Conservation (phyloP, 1,140 invertebrate species). For the Nasonia vitripennis region DNA sequence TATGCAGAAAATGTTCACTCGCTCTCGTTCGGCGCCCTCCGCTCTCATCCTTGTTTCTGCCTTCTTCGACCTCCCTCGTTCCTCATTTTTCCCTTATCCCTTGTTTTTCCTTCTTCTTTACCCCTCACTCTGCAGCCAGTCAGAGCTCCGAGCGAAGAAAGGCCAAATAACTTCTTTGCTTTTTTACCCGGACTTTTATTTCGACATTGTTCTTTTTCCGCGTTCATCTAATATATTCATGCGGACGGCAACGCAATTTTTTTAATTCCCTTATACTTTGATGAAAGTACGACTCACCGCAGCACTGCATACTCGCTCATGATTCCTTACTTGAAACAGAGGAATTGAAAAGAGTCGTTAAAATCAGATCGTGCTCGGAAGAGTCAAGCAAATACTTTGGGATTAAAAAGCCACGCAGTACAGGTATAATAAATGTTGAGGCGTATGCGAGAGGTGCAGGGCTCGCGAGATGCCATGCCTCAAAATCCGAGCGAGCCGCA, state of each 20-base stretch:
- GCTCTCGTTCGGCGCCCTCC: neutral
- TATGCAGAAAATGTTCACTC: constrained; percentile 29
- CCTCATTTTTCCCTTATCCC: constrained; percentile 23
- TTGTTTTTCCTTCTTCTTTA: constrained; percentile 8
- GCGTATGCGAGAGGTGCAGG: no score
- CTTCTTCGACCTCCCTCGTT: constrained; percentile 12
- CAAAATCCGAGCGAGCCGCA: constrained; percentile 47
- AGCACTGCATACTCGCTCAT: no score
- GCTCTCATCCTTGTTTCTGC: neutral
- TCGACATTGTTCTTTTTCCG: neutral
- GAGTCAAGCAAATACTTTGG: neutral
- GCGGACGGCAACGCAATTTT: neutral
- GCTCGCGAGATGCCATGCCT: constrained; percentile 20
- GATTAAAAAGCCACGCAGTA: no score
- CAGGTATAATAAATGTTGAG: no score
- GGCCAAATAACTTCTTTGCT: neutral
- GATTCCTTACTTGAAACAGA: neutral
- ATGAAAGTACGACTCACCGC: neutral
- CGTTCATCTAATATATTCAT: neutral
- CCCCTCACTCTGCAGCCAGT: neutral
- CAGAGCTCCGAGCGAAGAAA: neutral
- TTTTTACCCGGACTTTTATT: neutral
- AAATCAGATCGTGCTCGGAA: neutral
- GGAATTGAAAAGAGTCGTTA: no score
- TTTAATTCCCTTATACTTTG: neutral